phyloP scores from a whole-genome alignment of 2,888 invertebrate species.

The Pemphredon lugubris region DNA sequence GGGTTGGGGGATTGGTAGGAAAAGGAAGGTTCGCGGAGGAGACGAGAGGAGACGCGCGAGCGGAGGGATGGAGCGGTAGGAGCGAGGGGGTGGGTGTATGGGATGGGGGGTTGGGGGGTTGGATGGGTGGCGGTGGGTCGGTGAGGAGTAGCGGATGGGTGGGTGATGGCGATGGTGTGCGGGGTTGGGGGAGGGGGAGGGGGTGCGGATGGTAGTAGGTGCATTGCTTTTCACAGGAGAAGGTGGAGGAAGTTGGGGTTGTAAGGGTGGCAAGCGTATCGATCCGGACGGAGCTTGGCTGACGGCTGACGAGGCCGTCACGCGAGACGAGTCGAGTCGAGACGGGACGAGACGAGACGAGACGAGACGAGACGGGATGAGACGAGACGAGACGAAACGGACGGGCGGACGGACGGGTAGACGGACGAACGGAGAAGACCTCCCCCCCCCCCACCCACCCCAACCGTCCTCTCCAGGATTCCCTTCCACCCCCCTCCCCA shows the following conservation, averaged over 20 bases:
- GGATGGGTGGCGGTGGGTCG: too few relatives aligned
- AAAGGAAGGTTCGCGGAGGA: slow-evolving; percentile 60
- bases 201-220: slow-evolving; percentile 71
- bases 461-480: slow-evolving; percentile 36
- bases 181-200: too few relatives aligned
- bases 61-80: slow-evolving; percentile 57
- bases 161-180: slow-evolving; percentile 61
- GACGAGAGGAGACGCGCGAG: slow-evolving; percentile 52
- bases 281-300: slow-evolving; percentile 80
- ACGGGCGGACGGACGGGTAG: too few relatives aligned
- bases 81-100: slow-evolving; percentile 40
- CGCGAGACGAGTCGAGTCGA: slow-evolving; percentile 81
- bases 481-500: slow-evolving; percentile 39
- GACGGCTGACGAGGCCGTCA: slow-evolving; percentile 81
- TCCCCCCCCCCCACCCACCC: slow-evolving; percentile 58
- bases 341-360: slow-evolving; percentile 58
- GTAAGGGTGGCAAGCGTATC: slow-evolving; percentile 79
- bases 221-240: slow-evolving; percentile 78
- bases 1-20: too few relatives aligned
- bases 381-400: slow-evolving; percentile 61
- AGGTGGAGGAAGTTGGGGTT: slow-evolving; percentile 70
- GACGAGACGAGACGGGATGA: slow-evolving; percentile 75
- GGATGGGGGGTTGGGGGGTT: slow-evolving; percentile 56
- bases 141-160: too few relatives aligned
- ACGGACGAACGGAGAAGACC: slow-evolving; percentile 73